Evolutionary conservation across 2,797 vertebrate species (phyloP), one percentile per base, ranked within the genome.

Genomic region (Chanos chanos): DNA sequence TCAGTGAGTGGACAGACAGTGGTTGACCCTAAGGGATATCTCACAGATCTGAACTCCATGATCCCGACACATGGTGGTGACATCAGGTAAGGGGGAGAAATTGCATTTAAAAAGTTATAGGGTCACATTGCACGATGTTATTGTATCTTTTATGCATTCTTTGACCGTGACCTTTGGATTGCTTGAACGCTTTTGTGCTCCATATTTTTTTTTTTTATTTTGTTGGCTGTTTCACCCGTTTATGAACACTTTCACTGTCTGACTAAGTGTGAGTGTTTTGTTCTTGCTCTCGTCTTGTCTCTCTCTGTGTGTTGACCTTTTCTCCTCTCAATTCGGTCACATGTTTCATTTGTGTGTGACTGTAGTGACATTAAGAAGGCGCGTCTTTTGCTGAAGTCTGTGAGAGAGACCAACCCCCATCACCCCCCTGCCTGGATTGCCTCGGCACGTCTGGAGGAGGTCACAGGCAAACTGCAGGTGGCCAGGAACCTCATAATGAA

Each of bases 401-500:
- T 99, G 51, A 89, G 96, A 39, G 97, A 99, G 83, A 99, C 97
- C 2, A 99, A 99, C 64, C 96, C 96, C 6, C 95, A 99, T 57
- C 96, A 99, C 54, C 97, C 97, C 0, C 97, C 97, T 12, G 97
- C 97, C 22, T 99, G 97, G 97, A 99, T 99, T 28, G 97, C 97
- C 0, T 99, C 96, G 8, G 97, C 96, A 31, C 93, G 94, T 51
- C 81, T 99, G 72, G 97, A 99, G 66, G 96, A 99, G 72, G 97
- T 99, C 73, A 99, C 96, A 0, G 97, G 95, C 24, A 99, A 98
- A 63, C 87, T 99, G 47, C 96, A 98, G 65, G 94, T 99, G 37
- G 96, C 96, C 64, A 89, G 96, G 18, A 99, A 99, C 74, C 90
- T 97, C 60, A 99, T 99, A 68, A 99, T 99, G 96, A 99, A 99